Evolutionary conservation across 2,113 vertebrate genomes (phyloP), one percentile per base, ranked within the genome.

Genomic region (Carlito syrichta): DNA sequence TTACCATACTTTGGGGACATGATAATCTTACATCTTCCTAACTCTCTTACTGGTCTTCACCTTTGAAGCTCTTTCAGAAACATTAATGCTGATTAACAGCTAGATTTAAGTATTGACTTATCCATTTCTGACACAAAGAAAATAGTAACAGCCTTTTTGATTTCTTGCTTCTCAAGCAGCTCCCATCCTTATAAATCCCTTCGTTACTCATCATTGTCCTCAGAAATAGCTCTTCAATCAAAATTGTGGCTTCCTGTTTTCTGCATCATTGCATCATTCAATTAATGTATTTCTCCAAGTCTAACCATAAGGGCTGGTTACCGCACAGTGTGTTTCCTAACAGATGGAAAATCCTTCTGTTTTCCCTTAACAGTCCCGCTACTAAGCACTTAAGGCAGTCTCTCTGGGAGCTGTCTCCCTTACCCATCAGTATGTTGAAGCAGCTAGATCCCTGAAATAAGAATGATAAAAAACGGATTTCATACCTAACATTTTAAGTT

Each of bases 81-180:
- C 85, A 40, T 69, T 43, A 62, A 17, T 84, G 73, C 85, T 76
- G 62, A 95, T 83, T 79, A 74, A 60, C 52, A 60, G 23, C 60
- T 86, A 27, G 35, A 56, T 69, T 69, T 86, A 73, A 52, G 10
- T 40, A 43, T 1, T 79, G 40, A 54, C 11, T 54, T 84, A 32
- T 43, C 79, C 8, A 63, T 86, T 69, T 88, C 63, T 69, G 76
- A 77, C 38, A 76, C n/a, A 83, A 32, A 17, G 11, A n/a, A 77
- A 56, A 66, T 68, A 32, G 4, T 35, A 74, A 76, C 74, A 89
- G 86, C 38, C 45, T 86, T 91, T 93, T 76, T 92, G n/a, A 73
- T 71, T 92, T 94, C 32, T 90, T 93, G 86, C 40, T 92, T 86
- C 40, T 71, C 50, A 94, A 94, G 78, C 50, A 84, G 16, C 45